Conservation (phyloP, 2,113 vertebrate genomes). For the Oreochromis spilurus region DNA sequence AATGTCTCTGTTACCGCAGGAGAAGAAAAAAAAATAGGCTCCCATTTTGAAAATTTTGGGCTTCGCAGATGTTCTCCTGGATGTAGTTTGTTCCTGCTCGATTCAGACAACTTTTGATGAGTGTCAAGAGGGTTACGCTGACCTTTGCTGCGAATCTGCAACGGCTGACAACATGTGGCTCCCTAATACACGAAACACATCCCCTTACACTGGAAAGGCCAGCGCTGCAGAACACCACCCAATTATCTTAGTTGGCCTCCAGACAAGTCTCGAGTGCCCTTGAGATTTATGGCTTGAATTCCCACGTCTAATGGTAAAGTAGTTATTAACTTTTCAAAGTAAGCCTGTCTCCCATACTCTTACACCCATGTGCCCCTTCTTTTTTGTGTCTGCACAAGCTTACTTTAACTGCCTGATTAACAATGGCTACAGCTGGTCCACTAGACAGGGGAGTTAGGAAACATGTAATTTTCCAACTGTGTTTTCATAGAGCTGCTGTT, state of each 20-base stretch:
- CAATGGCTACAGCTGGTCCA: conserved; percentile 12
- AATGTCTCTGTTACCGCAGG: conserved; percentile 48
- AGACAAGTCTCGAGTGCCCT: conserved; percentile 49
- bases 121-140: conserved; percentile 22
- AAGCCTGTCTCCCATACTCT: conserved; percentile 34
- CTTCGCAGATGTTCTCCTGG: conserved; percentile 25
- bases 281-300: conserved; percentile 56
- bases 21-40: conserved; percentile 1
- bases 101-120: conserved; percentile 13
- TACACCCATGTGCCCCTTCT: conserved; percentile 26
- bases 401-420: conserved; percentile 48
- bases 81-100: background rate
- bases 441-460: background rate
- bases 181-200: conserved; percentile 31
- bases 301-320: conserved; percentile 56
- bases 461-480: background rate
- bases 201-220: conserved; percentile 36
- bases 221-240: conserved; percentile 25
- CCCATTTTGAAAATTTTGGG: conserved; percentile 40
- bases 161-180: conserved; percentile 32
- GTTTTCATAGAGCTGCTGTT: background rate
- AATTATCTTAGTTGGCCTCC: conserved; percentile 56
- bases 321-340: conserved; percentile 66
- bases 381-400: conserved; percentile 43
- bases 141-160: conserved; percentile 30